Evolutionary conservation across 2,888 invertebrate species (phyloP).

Genomic region (Pachycephus smyrnensis): DNA sequence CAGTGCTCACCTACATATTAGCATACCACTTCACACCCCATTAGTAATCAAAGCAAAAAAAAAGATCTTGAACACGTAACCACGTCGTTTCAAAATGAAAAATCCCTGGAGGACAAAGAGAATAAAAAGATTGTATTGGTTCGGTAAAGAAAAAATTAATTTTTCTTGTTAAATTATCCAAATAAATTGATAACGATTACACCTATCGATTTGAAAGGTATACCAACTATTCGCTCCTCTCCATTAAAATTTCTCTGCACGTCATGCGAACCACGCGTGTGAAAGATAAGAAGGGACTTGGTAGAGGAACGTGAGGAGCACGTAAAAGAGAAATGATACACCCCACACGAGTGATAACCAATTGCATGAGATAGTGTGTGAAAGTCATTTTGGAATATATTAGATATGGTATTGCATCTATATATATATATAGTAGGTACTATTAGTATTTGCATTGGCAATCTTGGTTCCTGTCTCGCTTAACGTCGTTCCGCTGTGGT

Average conservation of each 20-base stretch:
- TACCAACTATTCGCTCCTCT: neutral
- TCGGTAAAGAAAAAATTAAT: neutral
- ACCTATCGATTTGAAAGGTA: neutral
- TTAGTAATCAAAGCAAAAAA: neutral
- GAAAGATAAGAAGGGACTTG: neutral
- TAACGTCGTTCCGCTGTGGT: constrained; percentile 57
- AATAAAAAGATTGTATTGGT: neutral
- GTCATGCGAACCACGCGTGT: neutral
- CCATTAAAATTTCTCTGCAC: neutral
- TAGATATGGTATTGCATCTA: neutral
- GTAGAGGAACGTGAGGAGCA: neutral
- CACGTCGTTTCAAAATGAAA: neutral
- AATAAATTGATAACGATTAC: neutral
- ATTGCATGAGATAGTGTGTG: neutral
- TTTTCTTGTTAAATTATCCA: neutral
- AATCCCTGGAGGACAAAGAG: neutral
- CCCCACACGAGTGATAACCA: neutral
- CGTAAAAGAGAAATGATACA: neutral
- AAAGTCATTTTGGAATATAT: neutral
- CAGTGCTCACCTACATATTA: neutral
- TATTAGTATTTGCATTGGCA: constrained; percentile 50
- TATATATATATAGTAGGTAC: neutral
- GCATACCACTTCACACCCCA: neutral
- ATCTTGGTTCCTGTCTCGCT: constrained; percentile 66
- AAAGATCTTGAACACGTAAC: neutral